Conservation (phyloP, 35 echinoderm and acorn worm genomes). For the Eucidaris tribuloides region DNA sequence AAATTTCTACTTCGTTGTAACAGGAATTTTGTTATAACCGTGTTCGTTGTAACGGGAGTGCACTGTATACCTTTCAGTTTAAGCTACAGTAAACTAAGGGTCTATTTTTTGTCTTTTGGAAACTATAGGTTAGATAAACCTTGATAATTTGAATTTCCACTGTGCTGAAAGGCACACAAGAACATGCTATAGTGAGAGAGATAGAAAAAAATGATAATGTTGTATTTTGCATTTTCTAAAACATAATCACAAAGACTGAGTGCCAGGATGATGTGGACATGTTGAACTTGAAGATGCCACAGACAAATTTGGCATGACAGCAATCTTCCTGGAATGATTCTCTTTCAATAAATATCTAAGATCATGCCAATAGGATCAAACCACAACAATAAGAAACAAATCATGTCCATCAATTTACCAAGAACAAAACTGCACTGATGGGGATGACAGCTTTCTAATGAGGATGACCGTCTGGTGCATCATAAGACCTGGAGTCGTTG, state of each 20-base stretch:
- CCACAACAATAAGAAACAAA: not conserved
- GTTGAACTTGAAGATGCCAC: not conserved
- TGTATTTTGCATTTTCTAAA: not conserved
- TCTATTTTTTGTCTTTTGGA: too few species aligned
- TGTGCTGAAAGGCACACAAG: not conserved
- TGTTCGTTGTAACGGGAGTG: too few species aligned
- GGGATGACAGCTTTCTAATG: slow-evolving; percentile 47
- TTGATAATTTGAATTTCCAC: not conserved
- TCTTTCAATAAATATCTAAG: not conserved
- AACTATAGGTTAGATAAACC: too few species aligned
- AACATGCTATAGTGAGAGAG: not conserved
- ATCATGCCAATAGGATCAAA: not conserved
- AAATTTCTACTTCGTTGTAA: too few species aligned
- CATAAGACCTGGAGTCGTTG: slow-evolving; percentile 1
- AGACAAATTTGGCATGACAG: not conserved
- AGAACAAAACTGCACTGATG: slow-evolving; percentile 47
- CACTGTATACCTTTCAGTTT: too few species aligned
- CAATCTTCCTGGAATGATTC: not conserved
- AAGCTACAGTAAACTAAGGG: not conserved
- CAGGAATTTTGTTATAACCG: too few species aligned
- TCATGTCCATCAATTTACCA: slow-evolving; percentile 23
- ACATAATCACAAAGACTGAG: too few species aligned
- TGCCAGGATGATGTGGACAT: not conserved
- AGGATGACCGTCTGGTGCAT: slow-evolving; percentile 50
- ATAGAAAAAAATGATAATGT: not conserved